Conservation (phyloP, 2,113 vertebrate genomes). For the Piaya cayana region DNA sequence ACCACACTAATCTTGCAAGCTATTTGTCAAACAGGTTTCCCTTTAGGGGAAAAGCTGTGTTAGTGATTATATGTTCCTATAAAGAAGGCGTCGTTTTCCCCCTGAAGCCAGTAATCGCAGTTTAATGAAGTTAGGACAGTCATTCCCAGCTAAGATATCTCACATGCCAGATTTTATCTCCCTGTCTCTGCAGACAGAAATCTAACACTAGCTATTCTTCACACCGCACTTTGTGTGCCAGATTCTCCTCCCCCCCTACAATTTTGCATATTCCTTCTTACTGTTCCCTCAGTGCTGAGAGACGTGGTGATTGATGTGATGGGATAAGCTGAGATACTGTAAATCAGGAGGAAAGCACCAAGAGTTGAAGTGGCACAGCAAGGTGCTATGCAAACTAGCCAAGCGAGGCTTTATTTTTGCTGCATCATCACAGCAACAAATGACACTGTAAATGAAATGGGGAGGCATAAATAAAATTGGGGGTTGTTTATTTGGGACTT, state of each 20-base stretch:
- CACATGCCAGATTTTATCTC: constrained; percentile 1
- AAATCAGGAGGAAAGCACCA: not conserved
- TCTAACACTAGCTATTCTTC: not conserved
- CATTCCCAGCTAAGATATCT: not conserved
- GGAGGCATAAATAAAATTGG: not conserved
- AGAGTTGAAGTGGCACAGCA: not conserved
- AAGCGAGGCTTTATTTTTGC: constrained; percentile 10
- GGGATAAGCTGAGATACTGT: not conserved
- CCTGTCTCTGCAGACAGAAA: not conserved
- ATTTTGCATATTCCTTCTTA: not conserved
- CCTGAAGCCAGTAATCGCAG: constrained; percentile 3
- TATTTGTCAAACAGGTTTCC: constrained; percentile 7
- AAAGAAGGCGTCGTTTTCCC: not conserved
- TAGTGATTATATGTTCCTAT: constrained; percentile 10
- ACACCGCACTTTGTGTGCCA: not conserved
- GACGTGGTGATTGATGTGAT: not conserved
- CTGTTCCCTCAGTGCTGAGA: not conserved
- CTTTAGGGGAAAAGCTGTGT: not conserved
- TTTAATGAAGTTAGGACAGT: constrained; percentile 34
- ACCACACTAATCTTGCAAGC: not conserved
- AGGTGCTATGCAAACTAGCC: not conserved
- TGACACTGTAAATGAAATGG: not conserved
- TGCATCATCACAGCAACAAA: constrained; percentile 18
- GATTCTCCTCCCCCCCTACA: not conserved
- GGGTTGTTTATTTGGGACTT: not conserved